Conservation (phyloP, 64 coral and sea anemone species). For the Anthopleura sola region DNA sequence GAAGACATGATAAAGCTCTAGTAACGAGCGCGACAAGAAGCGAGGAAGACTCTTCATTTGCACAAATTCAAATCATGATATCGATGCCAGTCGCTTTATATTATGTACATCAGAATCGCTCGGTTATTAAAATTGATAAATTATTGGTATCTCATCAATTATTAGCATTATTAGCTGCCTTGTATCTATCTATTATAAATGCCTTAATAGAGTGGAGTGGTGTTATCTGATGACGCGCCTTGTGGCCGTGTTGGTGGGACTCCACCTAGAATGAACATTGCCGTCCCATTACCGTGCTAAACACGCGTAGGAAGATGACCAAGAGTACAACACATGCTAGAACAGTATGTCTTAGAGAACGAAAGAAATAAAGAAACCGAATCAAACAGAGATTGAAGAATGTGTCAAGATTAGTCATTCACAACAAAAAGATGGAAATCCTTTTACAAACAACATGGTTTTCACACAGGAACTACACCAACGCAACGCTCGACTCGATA, state of each 20-base stretch:
- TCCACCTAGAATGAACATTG: neutral
- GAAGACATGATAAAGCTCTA: neutral
- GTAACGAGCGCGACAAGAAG: neutral
- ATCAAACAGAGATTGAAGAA: neutral
- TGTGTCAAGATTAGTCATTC: neutral
- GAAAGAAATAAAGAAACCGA: neutral
- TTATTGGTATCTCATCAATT: neutral
- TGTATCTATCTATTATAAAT: no score
- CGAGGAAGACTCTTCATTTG: neutral
- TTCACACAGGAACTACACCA: neutral
- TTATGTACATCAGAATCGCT: no score
- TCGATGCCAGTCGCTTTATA: no score
- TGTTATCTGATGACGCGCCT: no score
- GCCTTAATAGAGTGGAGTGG: no score
- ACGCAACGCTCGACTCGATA: neutral
- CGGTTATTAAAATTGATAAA: neutral
- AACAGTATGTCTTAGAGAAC: neutral
- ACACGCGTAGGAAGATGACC: neutral
- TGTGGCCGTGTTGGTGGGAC: neutral
- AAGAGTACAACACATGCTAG: neutral
- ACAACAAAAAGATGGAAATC: constrained; percentile 9
- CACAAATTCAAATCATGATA: neutral
- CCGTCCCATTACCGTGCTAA: neutral
- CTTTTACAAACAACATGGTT: neutral
- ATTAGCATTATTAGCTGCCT: neutral